Evolutionary conservation across 1,140 invertebrate genomes (phyloP).

Genomic region (Drosophila orena): DNA sequence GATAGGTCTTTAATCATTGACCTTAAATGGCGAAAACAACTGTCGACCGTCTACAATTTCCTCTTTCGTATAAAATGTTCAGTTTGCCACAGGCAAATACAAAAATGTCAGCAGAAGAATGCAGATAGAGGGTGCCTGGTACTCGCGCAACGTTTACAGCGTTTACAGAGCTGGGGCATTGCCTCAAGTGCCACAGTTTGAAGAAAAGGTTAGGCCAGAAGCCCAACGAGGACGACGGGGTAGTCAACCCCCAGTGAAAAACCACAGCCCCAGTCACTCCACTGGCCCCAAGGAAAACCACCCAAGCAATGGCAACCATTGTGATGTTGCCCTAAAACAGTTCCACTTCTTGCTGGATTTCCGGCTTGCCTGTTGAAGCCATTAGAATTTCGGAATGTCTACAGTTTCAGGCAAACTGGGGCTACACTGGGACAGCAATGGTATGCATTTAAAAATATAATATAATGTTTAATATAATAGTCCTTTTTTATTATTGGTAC

Average conservation of each 20-base stretch:
- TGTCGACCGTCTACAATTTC: no score
- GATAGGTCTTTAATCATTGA: neutral
- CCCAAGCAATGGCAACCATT: constrained; percentile 57
- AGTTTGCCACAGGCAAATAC: constrained; percentile 10
- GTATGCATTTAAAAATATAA: no score
- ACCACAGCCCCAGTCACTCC: constrained; percentile 20
- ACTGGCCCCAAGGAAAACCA: constrained; percentile 29
- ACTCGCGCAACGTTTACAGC: constrained; percentile 30
- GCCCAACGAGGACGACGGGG: constrained; percentile 16
- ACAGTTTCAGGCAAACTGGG: neutral
- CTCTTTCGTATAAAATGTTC: constrained; percentile 21
- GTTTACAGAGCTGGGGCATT: constrained; percentile 26
- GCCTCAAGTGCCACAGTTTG: constrained; percentile 52
- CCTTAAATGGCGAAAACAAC: no score
- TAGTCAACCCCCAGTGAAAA: constrained; percentile 3
- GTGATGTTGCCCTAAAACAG: constrained; percentile 51
- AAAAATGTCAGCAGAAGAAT: constrained; percentile 19
- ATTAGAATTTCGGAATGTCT: constrained; percentile 62
- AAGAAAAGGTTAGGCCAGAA: constrained; percentile 34
- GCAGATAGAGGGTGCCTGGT: constrained; percentile 18
- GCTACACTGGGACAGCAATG: constrained; percentile 10
- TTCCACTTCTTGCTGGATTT: constrained; percentile 37
- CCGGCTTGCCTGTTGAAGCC: constrained; percentile 42
- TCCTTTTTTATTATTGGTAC: neutral
- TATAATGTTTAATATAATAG: neutral